Evolutionary conservation across 1,140 invertebrate species (phyloP), one percentile per base, ranked within the genome.

Genomic region (Cyphomyrmex costatus): DNA sequence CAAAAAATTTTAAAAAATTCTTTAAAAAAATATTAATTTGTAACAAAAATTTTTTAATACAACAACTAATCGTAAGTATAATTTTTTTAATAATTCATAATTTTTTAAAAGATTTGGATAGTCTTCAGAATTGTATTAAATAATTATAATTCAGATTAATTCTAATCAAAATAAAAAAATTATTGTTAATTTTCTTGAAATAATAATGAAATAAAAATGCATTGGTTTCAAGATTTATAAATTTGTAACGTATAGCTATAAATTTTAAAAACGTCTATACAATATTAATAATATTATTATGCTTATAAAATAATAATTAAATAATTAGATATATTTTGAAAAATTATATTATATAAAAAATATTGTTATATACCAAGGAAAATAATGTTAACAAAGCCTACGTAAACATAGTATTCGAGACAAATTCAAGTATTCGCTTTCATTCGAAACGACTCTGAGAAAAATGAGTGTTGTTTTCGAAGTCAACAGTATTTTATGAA

Each of bases 391-490:
- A 65, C 27, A 53, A 65, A 46, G 7, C 3, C 10, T 12, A 6
- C 6, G 16, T 6, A 24, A 16, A 58, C 0, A 56, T 0, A n/a
- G 7, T 24, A 42, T 56, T 24, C 21, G 24, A 42, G 6, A 51
- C 8, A 78, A 70, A 68, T 42, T 70, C 21, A 24, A 56, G 6
- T 30, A 42, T 70, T 70, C 12, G 21, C 49, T 66, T 80, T 36
- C 30, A 80, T 68, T 58, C n/a, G 6, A 56, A 51, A 16, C 14
- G 6, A 5, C 21, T 42, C 8, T 24, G 16, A 70, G 49, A 56
- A 80, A 70, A 68, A 80, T 21, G n/a, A 65, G n/a, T 53, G 33
- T 56, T 53, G 16, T 70, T 80, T 56, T 56, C 21, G n/a, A 68
- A 80, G 14, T 27, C 16, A 58, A 42, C 33, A n/a, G 14, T 80